phyloP scores from a whole-genome alignment of 2,797 vertebrate species.

The Spea hammondii region DNA sequence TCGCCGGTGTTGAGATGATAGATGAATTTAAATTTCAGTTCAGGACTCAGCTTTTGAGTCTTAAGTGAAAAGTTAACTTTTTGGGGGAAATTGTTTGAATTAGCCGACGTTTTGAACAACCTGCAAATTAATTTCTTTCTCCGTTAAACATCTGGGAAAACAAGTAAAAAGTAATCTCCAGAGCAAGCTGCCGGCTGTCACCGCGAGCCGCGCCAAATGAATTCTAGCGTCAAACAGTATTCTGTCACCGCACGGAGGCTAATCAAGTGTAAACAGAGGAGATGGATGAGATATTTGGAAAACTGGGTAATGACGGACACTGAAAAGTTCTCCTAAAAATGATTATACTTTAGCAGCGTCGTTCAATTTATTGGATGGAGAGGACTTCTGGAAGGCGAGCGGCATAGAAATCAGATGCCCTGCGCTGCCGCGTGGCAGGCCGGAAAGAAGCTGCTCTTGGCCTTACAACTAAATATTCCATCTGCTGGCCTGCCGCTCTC shows the following conservation, averaged over 20 bases:
- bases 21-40: no score
- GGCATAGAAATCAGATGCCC: no score
- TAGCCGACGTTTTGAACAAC: constrained; percentile 9
- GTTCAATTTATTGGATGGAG: no score
- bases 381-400: no score
- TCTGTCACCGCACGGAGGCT: constrained; percentile 7
- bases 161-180: constrained; percentile 17
- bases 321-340: neutral
- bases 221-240: constrained; percentile 24
- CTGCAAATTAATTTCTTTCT: constrained; percentile 24
- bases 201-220: constrained; percentile 24
- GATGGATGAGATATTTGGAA: constrained; percentile 7
- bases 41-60: no score
- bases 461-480: no score
- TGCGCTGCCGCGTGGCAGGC: no score
- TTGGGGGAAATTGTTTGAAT: constrained; percentile 12
- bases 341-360: no score
- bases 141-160: constrained; percentile 32
- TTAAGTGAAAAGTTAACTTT: neutral
- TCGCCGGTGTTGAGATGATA: no score
- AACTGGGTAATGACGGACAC: neutral
- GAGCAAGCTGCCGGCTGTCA: constrained; percentile 14
- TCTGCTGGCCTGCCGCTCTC: no score
- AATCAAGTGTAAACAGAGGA: constrained; percentile 7
- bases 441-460: no score